These are phyloP conservation scores for Leptinotarsa tumamoca DNA, from an alignment of 2,888 invertebrate species.

Conservation along the genomic window DNA sequence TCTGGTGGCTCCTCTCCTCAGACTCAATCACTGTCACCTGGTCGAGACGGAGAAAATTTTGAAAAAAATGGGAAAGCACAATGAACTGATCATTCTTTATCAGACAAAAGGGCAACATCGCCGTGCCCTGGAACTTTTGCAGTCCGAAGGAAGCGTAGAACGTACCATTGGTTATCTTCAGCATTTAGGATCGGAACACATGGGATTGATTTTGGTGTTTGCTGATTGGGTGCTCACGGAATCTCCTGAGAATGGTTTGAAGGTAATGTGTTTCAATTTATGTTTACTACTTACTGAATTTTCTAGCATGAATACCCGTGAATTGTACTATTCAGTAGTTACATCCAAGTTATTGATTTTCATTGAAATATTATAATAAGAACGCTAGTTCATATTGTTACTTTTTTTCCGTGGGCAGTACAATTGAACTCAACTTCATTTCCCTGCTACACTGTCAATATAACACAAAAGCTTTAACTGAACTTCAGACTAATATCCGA, in stretches of 20 bases:
- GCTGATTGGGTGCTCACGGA: conserved; percentile 91
- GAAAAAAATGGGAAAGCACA: conserved; percentile 87
- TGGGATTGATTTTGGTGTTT: conserved; percentile 91
- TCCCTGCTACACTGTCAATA: too few species aligned
- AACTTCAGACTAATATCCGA: too few species aligned
- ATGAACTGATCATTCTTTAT: conserved; percentile 95
- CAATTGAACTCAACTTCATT: too few species aligned
- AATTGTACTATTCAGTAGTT: too few species aligned
- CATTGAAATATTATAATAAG: too few species aligned
- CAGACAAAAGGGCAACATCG: conserved; percentile 93
- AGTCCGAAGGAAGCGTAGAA: conserved; percentile 84
- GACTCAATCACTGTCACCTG: conserved; percentile 92
- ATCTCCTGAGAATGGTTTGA: conserved; percentile 89
- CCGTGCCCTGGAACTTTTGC: conserved; percentile 89
- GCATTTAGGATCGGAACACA: conserved; percentile 78
- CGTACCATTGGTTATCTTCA: conserved; percentile 93
- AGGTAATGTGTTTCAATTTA: conserved; percentile 48
- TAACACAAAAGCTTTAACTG: too few species aligned
- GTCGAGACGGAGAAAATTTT: conserved; percentile 94
- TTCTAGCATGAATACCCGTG: too few species aligned
- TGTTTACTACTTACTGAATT: too few species aligned
- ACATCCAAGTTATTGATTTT: too few species aligned
- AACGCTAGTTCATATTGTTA: too few species aligned
- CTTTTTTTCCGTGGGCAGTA: too few species aligned
- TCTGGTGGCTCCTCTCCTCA: conserved; percentile 88